These are phyloP conservation scores for Orientallactaga sibirica DNA, from an alignment of 2,797 vertebrate genomes.

Conservation along the genomic window DNA sequence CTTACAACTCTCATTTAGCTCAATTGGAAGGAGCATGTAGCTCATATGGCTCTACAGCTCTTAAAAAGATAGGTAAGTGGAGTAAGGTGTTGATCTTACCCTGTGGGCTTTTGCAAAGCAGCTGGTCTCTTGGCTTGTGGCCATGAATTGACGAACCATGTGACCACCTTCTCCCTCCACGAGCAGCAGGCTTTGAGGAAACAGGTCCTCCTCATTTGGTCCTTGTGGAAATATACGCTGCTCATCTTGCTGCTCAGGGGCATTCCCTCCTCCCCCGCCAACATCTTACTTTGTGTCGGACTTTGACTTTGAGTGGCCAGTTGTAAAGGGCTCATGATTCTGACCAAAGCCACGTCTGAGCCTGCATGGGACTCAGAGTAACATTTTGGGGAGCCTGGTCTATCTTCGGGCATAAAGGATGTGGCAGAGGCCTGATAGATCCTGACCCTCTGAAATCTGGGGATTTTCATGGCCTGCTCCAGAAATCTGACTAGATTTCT, in stretches of 20 bases:
- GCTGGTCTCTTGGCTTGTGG: background rate
- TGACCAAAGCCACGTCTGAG: background rate
- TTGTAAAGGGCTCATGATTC: background rate
- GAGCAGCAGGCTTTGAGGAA: background rate
- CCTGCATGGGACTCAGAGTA: background rate
- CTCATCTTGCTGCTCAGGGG: background rate
- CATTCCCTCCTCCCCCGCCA: too few species aligned
- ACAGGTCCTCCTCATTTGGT: accelerated
- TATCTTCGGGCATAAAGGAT: background rate
- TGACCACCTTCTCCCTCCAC: background rate
- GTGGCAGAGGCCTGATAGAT: background rate
- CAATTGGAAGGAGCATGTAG: background rate
- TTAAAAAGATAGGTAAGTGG: background rate
- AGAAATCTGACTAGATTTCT: background rate
- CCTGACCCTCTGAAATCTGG: background rate
- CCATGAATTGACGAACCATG: background rate
- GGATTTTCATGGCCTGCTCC: accelerated
- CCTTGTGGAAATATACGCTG: accelerated
- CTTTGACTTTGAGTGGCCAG: background rate
- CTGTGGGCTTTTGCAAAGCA: too few species aligned
- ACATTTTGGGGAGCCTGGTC: background rate
- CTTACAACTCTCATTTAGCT: background rate
- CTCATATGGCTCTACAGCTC: background rate
- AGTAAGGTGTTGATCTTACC: background rate
- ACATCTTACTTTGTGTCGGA: too few species aligned